Conservation (phyloP, 2,113 vertebrate genomes). For the Panthera leo region DNA sequence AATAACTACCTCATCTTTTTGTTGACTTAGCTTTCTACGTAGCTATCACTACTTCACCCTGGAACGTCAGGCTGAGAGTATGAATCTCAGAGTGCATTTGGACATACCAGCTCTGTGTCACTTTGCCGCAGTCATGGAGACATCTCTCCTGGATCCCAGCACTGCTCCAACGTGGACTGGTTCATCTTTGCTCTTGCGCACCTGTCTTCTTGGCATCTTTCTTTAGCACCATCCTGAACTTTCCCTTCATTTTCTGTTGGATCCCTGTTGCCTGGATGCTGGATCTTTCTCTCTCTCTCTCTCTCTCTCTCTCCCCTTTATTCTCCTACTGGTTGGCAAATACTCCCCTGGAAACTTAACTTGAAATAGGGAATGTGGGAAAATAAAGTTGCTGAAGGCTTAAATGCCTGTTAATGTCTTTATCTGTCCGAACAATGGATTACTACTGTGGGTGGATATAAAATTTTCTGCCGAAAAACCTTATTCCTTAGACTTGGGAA, state of each 20-base stretch:
- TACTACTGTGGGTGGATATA: neutral
- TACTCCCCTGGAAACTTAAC: neutral
- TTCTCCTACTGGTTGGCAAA: neutral
- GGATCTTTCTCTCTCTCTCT: neutral
- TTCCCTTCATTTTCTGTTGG: neutral
- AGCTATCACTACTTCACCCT: neutral
- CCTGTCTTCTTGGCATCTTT: too few species aligned
- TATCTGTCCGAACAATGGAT: neutral
- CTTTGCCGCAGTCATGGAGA: rapidly evolving
- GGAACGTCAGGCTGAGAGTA: neutral
- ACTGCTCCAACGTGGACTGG: rapidly evolving
- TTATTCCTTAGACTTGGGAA: neutral
- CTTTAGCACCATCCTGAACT: too few species aligned
- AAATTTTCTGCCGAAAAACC: neutral
- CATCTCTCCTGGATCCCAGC: rapidly evolving
- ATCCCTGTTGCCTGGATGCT: neutral
- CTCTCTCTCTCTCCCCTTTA: neutral
- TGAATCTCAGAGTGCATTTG: neutral
- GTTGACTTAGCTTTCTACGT: neutral
- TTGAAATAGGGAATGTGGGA: neutral
- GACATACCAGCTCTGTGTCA: neutral
- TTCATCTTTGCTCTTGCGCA: neutral
- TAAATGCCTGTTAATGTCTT: neutral
- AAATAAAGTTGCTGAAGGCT: neutral
- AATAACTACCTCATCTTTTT: neutral